Percentiles rank a stretch among this genome's conserved stretches.
Evolutionary conservation across 2,113 vertebrate genomes (phyloP).

Genomic region (Leptobrachium leishanense): DNA sequence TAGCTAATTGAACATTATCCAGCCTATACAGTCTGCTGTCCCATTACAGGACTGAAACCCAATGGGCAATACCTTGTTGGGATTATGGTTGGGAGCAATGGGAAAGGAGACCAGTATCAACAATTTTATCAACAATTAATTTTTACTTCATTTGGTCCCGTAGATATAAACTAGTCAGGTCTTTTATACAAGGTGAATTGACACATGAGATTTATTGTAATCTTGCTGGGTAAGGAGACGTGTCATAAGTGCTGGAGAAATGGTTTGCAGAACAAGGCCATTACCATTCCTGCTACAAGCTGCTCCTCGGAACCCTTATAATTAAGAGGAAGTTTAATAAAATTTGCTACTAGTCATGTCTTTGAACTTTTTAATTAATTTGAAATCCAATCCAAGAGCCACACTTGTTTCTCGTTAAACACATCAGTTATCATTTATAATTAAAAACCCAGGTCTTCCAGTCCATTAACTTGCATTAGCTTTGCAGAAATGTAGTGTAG

Average conservation of each 20-base stretch:
- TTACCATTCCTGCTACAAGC: constrained; percentile 22
- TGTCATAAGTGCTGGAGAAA: not conserved
- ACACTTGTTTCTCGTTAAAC: constrained; percentile 43
- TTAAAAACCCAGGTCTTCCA: constrained; percentile 38
- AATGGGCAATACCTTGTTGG: no score
- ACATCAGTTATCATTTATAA: constrained; percentile 46
- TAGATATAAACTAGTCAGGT: no score
- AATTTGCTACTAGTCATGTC: constrained; percentile 33
- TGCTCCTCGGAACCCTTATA: constrained; percentile 22
- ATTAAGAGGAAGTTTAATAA: constrained; percentile 43
- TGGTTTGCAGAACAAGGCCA: constrained; percentile 6
- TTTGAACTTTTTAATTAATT: constrained; percentile 48
- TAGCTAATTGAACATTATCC: no score
- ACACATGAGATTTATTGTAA: no score
- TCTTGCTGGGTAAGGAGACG: not conserved
- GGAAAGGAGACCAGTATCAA: no score
- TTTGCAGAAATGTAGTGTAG: no score
- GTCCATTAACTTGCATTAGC: not conserved
- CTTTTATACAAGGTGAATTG: no score
- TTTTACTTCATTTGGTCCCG: no score
- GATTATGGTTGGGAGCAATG: no score
- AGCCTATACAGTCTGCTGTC: no score
- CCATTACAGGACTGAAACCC: no score
- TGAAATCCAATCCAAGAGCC: constrained; percentile 38
- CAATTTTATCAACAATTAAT: no score